Evolutionary conservation across 2,113 vertebrate genomes (phyloP).

Genomic region (Gavia stellata): DNA sequence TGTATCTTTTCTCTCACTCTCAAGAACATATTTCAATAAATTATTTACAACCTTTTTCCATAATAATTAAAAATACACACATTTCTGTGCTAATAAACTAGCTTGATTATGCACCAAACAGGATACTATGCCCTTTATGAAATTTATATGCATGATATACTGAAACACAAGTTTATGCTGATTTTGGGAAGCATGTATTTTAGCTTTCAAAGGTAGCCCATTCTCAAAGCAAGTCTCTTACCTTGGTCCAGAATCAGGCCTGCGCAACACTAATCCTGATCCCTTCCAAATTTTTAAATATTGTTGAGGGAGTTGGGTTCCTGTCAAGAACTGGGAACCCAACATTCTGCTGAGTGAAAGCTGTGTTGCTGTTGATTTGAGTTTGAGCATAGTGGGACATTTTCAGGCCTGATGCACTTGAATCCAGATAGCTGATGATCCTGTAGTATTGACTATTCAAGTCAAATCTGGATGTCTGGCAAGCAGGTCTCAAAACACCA

Average conservation of each 20-base stretch:
- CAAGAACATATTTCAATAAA: not conserved
- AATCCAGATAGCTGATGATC: not conserved
- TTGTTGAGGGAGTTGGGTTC: not conserved
- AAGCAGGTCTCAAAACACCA: not conserved
- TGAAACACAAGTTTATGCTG: not conserved
- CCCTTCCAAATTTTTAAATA: not conserved
- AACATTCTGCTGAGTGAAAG: not conserved
- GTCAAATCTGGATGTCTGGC: not conserved
- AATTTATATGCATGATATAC: not conserved
- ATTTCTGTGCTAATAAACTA: not conserved
- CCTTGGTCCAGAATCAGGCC: not conserved
- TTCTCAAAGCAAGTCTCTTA: not conserved
- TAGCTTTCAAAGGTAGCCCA: not conserved
- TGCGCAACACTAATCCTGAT: not conserved
- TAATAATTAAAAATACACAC: not conserved
- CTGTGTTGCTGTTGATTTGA: not conserved
- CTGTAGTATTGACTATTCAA: not conserved
- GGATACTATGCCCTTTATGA: not conserved
- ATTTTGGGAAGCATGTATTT: not conserved
- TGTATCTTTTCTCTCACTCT: not conserved
- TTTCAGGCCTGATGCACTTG: not conserved
- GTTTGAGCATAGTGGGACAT: not conserved
- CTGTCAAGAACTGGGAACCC: not conserved
- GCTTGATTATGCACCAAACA: not conserved
- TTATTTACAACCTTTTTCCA: not conserved